These are phyloP conservation scores for Tretioscincus oriximinensis DNA, from an alignment of 2,113 vertebrate genomes.

Conservation along the genomic window DNA sequence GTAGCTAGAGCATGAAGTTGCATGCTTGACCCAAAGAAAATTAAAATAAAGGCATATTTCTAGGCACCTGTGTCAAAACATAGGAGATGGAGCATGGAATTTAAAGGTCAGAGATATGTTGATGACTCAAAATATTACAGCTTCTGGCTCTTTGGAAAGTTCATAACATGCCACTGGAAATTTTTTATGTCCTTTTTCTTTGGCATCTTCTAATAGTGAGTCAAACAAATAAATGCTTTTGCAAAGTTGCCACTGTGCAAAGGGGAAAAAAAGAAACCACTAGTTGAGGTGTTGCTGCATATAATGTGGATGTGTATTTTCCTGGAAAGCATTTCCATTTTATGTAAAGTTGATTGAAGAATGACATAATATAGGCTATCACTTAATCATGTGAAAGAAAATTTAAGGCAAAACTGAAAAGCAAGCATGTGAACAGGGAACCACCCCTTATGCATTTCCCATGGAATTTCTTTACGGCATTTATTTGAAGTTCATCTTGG, in stretches of 20 bases:
- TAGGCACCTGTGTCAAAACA: neutral
- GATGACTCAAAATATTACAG: neutral
- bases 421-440: neutral
- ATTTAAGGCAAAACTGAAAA: neutral
- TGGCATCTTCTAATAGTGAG: neutral
- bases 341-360: neutral
- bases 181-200: neutral
- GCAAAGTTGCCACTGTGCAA: neutral
- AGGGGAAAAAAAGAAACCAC: neutral
- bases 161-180: neutral
- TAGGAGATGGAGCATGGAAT: neutral
- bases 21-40: neutral
- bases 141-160: neutral
- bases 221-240: neutral
- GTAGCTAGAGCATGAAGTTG: no score
- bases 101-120: neutral
- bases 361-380: slow-evolving; percentile 7
- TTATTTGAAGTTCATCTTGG: slow-evolving; percentile 5
- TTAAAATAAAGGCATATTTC: no score
- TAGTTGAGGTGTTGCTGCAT: neutral
- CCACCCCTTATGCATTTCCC: slow-evolving; percentile 1
- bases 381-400: slow-evolving; percentile 3
- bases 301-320: neutral
- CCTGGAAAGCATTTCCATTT: neutral
- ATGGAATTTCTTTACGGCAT: slow-evolving; percentile 11